Evolutionary conservation across 2,888 invertebrate species (phyloP), one percentile per base, ranked within the genome.

Genomic region (Sminthurides aquaticus): DNA sequence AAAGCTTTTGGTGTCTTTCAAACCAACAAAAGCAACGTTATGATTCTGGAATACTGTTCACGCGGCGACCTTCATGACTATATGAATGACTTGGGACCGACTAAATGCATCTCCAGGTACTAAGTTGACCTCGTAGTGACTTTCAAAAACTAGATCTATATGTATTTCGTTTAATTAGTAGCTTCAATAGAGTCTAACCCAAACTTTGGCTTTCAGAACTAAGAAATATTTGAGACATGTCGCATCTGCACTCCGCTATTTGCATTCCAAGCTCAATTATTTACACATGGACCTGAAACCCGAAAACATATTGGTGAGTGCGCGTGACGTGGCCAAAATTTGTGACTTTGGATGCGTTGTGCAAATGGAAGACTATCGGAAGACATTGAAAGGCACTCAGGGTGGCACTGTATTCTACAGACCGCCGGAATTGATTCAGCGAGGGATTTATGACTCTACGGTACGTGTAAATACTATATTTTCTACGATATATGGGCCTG

Each of bases 201-300:
- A n/a, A n/a, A n/a, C n/a, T n/a, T n/a, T n/a, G n/a, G n/a, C n/a
- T 34, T 57, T 11, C 25, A 58, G 64, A n/a, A 27, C 34, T 1
- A 58, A 26, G 24, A 24, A 54, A 24, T 64, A 59, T 20, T 3
- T 52, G 8, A 18, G n/a, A 22, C 29, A 64, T 11, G 20, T 64
- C 49, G 52, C 28, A 18, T 11, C 22, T 27, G 64, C 52, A 2
- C 28, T 59, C 5, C 5, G 20, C 2, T 54, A 64, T 34, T 24
- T 64, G 2, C 64, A 64, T 22, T 24, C 29, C 3, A 54, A 29
- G 15, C 8, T 49, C 3, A 29, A 26, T 15, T 58, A 49, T 54
- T 34, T 64, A 22, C 64, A 64, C 34, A 59, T 54, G 59, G 64
- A 64, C 34, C 2, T 64, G 18, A 64, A 64, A 43, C 59, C 64